Percentiles rank a stretch among this genome's conserved stretches.
Evolutionary conservation across 2,797 vertebrate species (phyloP).

Genomic region (Zalophus californianus): DNA sequence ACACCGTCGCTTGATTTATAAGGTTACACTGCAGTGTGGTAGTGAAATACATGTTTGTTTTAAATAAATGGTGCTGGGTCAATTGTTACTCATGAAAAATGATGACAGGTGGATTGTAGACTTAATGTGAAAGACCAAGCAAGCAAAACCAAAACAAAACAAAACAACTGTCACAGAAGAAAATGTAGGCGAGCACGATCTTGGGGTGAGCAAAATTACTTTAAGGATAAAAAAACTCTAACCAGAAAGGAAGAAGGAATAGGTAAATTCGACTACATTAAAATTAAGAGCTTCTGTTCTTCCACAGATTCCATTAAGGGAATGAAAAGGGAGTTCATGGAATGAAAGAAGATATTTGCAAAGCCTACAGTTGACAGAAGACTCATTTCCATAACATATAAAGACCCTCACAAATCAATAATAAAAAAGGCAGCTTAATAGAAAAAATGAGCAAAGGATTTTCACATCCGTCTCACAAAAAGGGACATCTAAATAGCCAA

Average conservation of each 20-base stretch:
- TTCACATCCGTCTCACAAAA: background rate
- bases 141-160: background rate
- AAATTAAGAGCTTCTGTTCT: background rate
- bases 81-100: background rate
- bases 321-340: background rate
- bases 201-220: background rate
- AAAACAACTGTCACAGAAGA: background rate
- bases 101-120: background rate
- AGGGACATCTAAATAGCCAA: background rate
- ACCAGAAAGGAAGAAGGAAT: background rate
- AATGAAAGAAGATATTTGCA: background rate
- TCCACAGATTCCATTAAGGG: background rate
- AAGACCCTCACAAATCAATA: background rate
- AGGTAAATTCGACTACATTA: background rate
- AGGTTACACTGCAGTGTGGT: background rate
- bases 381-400: background rate
- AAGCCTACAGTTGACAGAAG: background rate
- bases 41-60: background rate
- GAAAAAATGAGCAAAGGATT: slow-evolving; percentile 23
- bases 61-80: background rate
- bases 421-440: background rate
- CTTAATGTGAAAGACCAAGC: background rate
- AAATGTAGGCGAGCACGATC: background rate
- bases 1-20: background rate
- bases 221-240: background rate